Evolutionary conservation across 2,113 vertebrate species (phyloP).

Genomic region (Jaculus jaculus): DNA sequence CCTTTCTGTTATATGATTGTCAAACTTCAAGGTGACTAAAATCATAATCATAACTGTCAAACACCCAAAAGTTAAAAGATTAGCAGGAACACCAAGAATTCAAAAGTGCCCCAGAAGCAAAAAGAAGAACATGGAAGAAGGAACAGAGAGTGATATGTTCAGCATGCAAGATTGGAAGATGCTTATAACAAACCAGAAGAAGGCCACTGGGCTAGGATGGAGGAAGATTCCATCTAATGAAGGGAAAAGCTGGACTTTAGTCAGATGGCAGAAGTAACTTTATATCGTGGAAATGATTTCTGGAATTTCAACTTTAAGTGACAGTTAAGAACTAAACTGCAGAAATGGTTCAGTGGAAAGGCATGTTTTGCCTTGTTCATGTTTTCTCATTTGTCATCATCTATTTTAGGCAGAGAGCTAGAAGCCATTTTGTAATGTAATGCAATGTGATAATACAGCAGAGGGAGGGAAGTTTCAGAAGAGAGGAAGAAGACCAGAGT

Average conservation of each 20-base stretch:
- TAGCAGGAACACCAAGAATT: neutral
- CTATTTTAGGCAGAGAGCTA: neutral
- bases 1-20: neutral
- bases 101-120: neutral
- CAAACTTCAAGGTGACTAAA: neutral
- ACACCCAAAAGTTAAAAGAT: neutral
- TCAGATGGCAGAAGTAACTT: neutral
- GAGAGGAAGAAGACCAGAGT: neutral
- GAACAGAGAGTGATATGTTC: neutral
- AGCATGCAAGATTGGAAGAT: neutral
- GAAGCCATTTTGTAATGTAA: neutral
- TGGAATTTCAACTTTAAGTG: neutral
- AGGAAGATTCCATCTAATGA: neutral
- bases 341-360: neutral
- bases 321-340: neutral
- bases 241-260: neutral
- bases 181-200: neutral
- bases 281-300: neutral
- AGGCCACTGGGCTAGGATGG: neutral
- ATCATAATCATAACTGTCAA: neutral
- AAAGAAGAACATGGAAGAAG: neutral
- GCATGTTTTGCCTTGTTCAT: neutral
- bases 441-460: neutral
- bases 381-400: neutral
- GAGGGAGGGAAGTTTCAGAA: neutral